Evolutionary conservation across 2,888 invertebrate genomes (phyloP).

Genomic region (Didymodactylos carnosus): DNA sequence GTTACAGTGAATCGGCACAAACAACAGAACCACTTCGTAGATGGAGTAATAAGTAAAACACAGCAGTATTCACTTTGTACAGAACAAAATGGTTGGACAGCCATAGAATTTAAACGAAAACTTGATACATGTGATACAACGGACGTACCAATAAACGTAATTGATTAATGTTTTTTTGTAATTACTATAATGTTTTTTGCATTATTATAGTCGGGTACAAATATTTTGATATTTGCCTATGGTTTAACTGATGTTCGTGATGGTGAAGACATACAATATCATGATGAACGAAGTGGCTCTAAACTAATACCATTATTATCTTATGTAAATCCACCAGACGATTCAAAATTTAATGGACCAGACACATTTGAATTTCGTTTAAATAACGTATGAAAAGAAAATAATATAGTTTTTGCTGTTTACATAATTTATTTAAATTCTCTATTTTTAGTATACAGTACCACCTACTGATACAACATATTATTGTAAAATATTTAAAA

Average conservation of each 20-base stretch:
- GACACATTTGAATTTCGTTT: neutral
- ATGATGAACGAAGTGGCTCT: neutral
- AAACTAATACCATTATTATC: neutral
- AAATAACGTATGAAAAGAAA: neutral
- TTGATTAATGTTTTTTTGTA: neutral
- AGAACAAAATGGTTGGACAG: conserved; percentile 12
- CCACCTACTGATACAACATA: neutral
- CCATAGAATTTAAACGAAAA: conserved; percentile 12
- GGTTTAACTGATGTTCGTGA: conserved; percentile 1
- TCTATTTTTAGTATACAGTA: neutral
- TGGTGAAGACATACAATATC: neutral
- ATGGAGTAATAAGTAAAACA: too few species aligned
- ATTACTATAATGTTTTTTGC: neutral
- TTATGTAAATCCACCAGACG: neutral
- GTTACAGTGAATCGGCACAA: too few species aligned
- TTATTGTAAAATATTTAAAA: neutral
- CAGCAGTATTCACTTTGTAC: too few species aligned
- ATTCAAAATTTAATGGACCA: neutral
- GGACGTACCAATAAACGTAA: conserved; percentile 8
- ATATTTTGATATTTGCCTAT: conserved; percentile 6
- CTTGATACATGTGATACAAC: conserved; percentile 10
- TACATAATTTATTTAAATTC: neutral
- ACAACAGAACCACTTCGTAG: too few species aligned
- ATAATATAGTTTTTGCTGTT: neutral
- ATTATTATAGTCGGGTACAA: neutral